Percentiles rank a stretch among this genome's conserved stretches.
phyloP scores from a whole-genome alignment of 2,113 vertebrate genomes.

The Bettongia penicillata region DNA sequence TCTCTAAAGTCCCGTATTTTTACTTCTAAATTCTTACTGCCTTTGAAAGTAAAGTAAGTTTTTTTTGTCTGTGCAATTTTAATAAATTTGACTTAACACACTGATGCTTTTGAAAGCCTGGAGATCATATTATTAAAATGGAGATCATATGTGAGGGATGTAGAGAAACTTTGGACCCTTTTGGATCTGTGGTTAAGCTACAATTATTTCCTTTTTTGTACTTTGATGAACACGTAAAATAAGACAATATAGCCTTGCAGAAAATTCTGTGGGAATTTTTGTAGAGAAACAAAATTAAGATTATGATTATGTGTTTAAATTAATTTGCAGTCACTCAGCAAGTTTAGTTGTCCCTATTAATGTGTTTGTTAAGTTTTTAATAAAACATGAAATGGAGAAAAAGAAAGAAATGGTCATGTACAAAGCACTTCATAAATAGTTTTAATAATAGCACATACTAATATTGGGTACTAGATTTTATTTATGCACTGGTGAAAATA shows the following conservation, averaged over 20 bases:
- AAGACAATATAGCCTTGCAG: not conserved
- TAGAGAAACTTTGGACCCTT: not conserved
- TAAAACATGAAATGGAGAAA: not conserved
- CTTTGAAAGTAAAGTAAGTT: too few relatives aligned
- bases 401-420: not conserved
- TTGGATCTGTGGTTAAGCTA: not conserved
- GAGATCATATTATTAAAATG: not conserved
- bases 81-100: not conserved
- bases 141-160: not conserved
- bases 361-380: not conserved
- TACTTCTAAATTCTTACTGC: too few relatives aligned
- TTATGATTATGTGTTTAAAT: not conserved
- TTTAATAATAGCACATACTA: not conserved
- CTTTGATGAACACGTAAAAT: not conserved
- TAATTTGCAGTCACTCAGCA: not conserved
- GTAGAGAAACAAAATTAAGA: not conserved
- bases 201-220: not conserved
- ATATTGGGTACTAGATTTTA: not conserved
- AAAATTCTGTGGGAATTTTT: not conserved
- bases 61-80: not conserved
- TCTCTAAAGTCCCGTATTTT: not conserved
- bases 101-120: not conserved
- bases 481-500: slow-evolving; percentile 7
- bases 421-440: not conserved
- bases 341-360: not conserved